Evolutionary conservation across 1,140 invertebrate genomes (phyloP).

Genomic region (Gonatopus flavifemur): DNA sequence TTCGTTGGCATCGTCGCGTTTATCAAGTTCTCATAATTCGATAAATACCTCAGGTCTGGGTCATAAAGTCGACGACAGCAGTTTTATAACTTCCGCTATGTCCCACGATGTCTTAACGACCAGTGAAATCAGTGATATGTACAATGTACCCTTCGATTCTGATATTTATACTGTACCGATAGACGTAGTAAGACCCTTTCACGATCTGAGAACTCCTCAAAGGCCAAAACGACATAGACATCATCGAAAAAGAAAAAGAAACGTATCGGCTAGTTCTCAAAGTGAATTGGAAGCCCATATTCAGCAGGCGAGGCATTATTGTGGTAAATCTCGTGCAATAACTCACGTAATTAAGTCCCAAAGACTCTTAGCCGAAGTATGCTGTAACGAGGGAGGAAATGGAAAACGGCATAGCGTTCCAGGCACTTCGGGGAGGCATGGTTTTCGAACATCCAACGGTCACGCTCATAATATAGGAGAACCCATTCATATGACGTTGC

Average conservation of each 20-base stretch:
- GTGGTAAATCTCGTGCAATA: constrained; percentile 51
- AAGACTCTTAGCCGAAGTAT: constrained; percentile 57
- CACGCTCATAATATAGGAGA: constrained; percentile 59
- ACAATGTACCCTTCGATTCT: constrained; percentile 82
- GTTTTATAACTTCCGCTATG: constrained; percentile 83
- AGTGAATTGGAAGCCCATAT: constrained; percentile 54
- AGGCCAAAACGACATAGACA: constrained; percentile 63
- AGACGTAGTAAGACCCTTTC: constrained; percentile 69
- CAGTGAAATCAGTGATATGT: constrained; percentile 77
- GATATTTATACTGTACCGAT: constrained; percentile 84
- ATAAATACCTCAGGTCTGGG: constrained; percentile 69
- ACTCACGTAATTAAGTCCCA: constrained; percentile 54
- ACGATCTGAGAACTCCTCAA: constrained; percentile 50
- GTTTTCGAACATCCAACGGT: constrained; percentile 41
- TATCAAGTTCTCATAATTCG: constrained; percentile 80
- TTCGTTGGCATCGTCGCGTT: constrained; percentile 70
- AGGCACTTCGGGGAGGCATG: constrained; percentile 52
- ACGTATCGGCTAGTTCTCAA: constrained; percentile 58
- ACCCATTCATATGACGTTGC: constrained; percentile 82
- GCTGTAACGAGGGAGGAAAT: constrained; percentile 57
- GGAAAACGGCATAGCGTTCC: constrained; percentile 63
- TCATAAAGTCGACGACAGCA: constrained; percentile 76
- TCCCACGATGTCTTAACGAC: constrained; percentile 75
- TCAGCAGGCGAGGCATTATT: constrained; percentile 53
- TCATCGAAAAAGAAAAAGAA: constrained; percentile 65